Evolutionary conservation across 2,888 invertebrate species (phyloP).

Genomic region (Anodontia alba): DNA sequence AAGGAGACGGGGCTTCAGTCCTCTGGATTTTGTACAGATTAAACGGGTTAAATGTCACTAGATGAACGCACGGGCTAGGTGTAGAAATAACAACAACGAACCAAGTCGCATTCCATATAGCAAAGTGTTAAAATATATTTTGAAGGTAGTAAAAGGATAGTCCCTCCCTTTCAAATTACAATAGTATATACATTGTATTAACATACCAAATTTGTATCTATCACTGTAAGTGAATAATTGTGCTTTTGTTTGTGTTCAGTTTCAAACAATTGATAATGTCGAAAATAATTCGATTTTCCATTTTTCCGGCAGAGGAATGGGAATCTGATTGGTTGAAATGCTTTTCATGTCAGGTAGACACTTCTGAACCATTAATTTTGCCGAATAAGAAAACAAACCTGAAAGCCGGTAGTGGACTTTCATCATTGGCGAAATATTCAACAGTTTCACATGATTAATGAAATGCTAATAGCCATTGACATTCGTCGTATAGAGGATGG

Average conservation of each 20-base stretch:
- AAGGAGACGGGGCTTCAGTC: neutral
- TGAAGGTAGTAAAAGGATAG: no score
- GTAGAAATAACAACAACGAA: no score
- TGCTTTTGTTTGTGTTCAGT: no score
- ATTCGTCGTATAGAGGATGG: no score
- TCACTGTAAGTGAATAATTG: neutral
- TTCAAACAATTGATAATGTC: no score
- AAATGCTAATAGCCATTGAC: no score
- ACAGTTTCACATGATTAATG: neutral
- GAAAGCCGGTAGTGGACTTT: no score
- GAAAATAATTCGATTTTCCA: neutral
- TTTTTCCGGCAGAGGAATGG: no score
- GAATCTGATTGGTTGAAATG: neutral
- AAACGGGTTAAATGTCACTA: conserved; percentile 4
- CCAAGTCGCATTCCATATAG: no score
- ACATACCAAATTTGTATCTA: neutral
- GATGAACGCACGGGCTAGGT: conserved; percentile 4
- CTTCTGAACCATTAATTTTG: no score
- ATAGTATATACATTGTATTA: no score
- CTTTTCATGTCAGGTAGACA: neutral
- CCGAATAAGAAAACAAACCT: neutral
- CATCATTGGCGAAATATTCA: neutral
- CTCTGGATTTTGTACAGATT: conserved; percentile 6
- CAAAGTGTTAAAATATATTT: no score
- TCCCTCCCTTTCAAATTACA: neutral